Evolutionary conservation across 2,797 vertebrate species (phyloP).

Genomic region (Enteromius viviparus): DNA sequence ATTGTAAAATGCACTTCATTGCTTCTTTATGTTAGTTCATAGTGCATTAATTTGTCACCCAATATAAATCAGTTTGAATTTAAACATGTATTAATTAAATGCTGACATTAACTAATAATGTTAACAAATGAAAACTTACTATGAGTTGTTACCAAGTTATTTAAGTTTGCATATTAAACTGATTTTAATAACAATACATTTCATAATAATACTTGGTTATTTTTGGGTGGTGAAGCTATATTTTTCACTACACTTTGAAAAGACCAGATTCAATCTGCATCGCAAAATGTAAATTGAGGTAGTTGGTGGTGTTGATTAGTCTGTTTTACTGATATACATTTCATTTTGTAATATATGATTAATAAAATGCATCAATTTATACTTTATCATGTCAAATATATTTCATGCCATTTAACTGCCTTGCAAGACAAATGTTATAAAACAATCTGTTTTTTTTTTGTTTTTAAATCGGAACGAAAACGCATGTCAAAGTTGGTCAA

Average conservation of each 20-base stretch:
- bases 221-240: background rate
- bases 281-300: conserved; percentile 40
- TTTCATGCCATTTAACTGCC: conserved; percentile 43
- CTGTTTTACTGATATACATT: background rate
- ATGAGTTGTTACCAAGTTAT: background rate
- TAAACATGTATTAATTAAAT: background rate
- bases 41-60: background rate
- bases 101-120: background rate
- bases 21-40: too few species aligned
- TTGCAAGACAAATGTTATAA: conserved; percentile 16
- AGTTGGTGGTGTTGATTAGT: background rate
- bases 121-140: background rate
- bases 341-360: background rate
- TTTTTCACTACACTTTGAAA: background rate
- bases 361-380: background rate
- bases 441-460: conserved; percentile 21
- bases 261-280: conserved; percentile 60
- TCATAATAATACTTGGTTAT: too few species aligned
- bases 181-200: too few species aligned
- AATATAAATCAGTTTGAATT: background rate
- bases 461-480: conserved; percentile 15
- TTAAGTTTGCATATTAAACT: too few species aligned
- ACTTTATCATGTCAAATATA: background rate
- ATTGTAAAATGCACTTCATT: background rate
- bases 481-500: conserved; percentile 49